These are phyloP conservation scores for Drosophila sucinea DNA, from an alignment of 1,140 invertebrate genomes.

Conservation along the genomic window DNA sequence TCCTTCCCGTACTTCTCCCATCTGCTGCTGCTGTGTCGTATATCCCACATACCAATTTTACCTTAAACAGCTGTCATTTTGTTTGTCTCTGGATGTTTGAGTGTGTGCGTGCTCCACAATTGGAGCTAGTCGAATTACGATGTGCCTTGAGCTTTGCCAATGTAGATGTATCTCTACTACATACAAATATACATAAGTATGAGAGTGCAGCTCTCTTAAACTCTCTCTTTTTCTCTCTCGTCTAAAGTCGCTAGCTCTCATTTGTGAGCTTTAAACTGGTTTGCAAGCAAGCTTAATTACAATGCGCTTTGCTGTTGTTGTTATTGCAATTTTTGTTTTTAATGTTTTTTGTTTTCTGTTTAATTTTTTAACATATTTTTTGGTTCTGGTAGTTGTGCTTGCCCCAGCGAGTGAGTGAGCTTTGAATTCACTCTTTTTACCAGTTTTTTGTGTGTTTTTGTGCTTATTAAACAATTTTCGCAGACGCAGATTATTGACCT, in stretches of 20 bases:
- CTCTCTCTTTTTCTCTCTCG: slow-evolving; percentile 23
- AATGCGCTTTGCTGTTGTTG: slow-evolving; percentile 62
- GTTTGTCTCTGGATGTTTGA: slow-evolving; percentile 27
- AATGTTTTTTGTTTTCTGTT: neutral
- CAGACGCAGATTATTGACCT: slow-evolving; percentile 74
- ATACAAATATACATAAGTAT: slow-evolving; percentile 1
- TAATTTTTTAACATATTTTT: neutral
- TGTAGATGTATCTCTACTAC: slow-evolving; percentile 5
- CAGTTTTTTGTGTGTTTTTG: slow-evolving; percentile 46
- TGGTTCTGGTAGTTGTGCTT: slow-evolving; percentile 34
- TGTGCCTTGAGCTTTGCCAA: slow-evolving; percentile 21
- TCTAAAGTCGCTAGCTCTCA: slow-evolving; percentile 22
- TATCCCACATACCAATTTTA: slow-evolving; percentile 53
- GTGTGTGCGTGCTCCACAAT: slow-evolving; percentile 51
- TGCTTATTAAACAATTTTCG: slow-evolving; percentile 68
- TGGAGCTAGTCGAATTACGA: slow-evolving; percentile 50
- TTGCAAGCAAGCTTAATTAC: slow-evolving; percentile 74
- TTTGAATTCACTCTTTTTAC: slow-evolving; percentile 36
- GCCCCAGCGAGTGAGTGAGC: slow-evolving; percentile 14
- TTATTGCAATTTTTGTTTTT: slow-evolving; percentile 48
- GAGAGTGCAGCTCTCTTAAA: slow-evolving; percentile 14
- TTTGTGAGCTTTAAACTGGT: slow-evolving; percentile 63
- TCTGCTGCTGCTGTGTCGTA: slow-evolving; percentile 39
- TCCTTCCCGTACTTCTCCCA: slow-evolving; percentile 62
- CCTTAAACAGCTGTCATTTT: slow-evolving; percentile 76